phyloP scores from a whole-genome alignment of 2,888 invertebrate species.

The Silvanus unidentatus region DNA sequence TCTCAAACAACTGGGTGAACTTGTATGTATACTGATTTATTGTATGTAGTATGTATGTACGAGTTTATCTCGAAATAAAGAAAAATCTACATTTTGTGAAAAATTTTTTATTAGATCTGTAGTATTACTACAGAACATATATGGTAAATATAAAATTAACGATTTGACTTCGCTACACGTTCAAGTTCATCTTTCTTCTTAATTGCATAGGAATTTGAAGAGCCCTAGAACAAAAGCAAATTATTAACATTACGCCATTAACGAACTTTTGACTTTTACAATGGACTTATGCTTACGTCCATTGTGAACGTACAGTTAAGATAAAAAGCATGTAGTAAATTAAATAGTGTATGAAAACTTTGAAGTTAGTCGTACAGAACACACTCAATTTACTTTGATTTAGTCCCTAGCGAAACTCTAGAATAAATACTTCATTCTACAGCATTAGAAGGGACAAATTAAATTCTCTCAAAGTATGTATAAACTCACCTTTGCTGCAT shows the following conservation, averaged over 20 bases:
- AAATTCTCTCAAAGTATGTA: conserved; percentile 5
- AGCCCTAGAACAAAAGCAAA: conserved; percentile 67
- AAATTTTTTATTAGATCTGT: conserved; percentile 19
- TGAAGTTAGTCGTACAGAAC: conserved; percentile 10
- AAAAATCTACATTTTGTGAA: background rate
- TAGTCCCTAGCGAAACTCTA: conserved; percentile 41
- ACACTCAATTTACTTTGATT: conserved; percentile 18
- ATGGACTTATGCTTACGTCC: too few species aligned
- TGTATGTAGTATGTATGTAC: too few species aligned
- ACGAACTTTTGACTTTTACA: too few species aligned
- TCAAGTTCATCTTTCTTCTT: conserved; percentile 99
- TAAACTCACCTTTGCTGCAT: conserved; percentile 90
- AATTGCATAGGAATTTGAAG: conserved; percentile 99
- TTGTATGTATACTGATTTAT: too few species aligned
- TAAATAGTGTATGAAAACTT: too few species aligned
- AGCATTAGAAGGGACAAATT: conserved; percentile 40
- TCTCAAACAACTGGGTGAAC: too few species aligned
- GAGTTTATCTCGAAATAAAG: background rate
- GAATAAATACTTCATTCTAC: conserved; percentile 22
- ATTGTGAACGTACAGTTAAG: too few species aligned
- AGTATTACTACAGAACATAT: conserved; percentile 21
- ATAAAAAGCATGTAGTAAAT: too few species aligned
- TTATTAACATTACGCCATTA: too few species aligned
- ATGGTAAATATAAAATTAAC: conserved; percentile 62
- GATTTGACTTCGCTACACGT: conserved; percentile 99